Evolutionary conservation across 2,113 vertebrate genomes (phyloP), one percentile per base, ranked within the genome.

Genomic region (Ornithorhynchus anatinus): DNA sequence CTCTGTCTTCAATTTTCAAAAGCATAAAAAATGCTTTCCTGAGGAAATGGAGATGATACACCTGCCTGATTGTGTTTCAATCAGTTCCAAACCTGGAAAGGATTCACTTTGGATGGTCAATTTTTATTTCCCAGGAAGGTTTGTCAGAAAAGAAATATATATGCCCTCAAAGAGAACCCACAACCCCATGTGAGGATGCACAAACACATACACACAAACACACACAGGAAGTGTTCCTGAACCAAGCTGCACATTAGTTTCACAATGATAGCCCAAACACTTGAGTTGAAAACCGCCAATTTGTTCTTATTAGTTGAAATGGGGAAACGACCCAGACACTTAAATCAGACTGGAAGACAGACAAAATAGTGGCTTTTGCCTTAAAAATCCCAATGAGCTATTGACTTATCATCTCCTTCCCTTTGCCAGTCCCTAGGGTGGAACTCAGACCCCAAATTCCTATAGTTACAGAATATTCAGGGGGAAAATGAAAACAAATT

Each of bases 241-340:
- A 48, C 35, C 17, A 43, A 22, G 16, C 35, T 23, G 27, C 48
- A 23, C 69, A 52, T 52, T 36, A 44, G 51, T 15, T 44, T 68
- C 31, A 60, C 20, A 61, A 37, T 58, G 43, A 72, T 19, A 72
- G 10, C 14, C 33, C 27, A 45, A 20, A 43, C 64, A 33, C 12
- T 3, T 29, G 23, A 32, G 17, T 48, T 38, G 60, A 60, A 45
- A 82, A 53, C 27, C 29, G 56, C 3, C 22, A 44, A 58, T 58
- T 60, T 77, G 32, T 69, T 67, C 45, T 60, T 48, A 53, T 32
- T 60, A 56, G 10, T 63, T 36, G 36, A 79, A 76, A 77, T 57
- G n/a, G 22, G 10, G 36, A 68, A 75, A 63, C n/a, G 56, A 63
- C 15, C 29, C 40, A 44, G 33, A 50, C 8, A 19, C 10, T 42